phyloP scores from a whole-genome alignment of 2,888 invertebrate genomes.

The Drosophila subsilvestris region DNA sequence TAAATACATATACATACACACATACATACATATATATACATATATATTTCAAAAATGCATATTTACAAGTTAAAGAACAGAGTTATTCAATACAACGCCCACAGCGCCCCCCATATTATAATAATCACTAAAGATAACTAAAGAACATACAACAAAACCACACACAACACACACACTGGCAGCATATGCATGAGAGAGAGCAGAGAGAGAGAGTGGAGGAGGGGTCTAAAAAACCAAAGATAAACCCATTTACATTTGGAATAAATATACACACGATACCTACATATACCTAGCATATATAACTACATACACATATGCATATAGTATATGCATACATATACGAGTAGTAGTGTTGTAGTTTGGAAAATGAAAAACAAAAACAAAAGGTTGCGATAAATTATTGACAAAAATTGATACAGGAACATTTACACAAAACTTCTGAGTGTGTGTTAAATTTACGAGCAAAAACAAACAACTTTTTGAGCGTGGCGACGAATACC shows the following conservation, averaged over 20 bases:
- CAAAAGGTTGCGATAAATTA: slow-evolving; percentile 60
- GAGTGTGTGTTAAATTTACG: slow-evolving; percentile 67
- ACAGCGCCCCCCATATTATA: slow-evolving; percentile 21
- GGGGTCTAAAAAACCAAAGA: slow-evolving; percentile 64
- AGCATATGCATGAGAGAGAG: slow-evolving; percentile 23
- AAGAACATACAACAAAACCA: slow-evolving; percentile 36
- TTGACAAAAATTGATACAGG: slow-evolving; percentile 79
- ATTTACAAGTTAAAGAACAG: slow-evolving; percentile 74
- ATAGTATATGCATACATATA: slow-evolving; percentile 47
- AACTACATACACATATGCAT: slow-evolving; percentile 29
- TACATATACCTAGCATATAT: slow-evolving; percentile 44
- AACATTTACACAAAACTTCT: slow-evolving; percentile 76
- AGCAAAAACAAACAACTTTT: slow-evolving; percentile 38
- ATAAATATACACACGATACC: slow-evolving; percentile 61
- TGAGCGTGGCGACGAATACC: slow-evolving; percentile 58
- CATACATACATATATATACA: slow-evolving; percentile 41
- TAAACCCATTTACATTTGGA: slow-evolving; percentile 67
- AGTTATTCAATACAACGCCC: slow-evolving; percentile 64
- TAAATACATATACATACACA: slow-evolving; percentile 48
- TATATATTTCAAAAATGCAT: slow-evolving; percentile 60
- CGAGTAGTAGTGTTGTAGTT: slow-evolving; percentile 66
- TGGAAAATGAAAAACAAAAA: slow-evolving; percentile 20
- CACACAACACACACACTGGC: slow-evolving; percentile 26
- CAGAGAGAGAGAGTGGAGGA: background rate
- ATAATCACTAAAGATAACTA: slow-evolving; percentile 52